Percentiles rank a stretch among this genome's conserved stretches.
These are phyloP conservation scores for Bombylius discolor DNA, from an alignment of 2,888 invertebrate species.

Conservation along the genomic window DNA sequence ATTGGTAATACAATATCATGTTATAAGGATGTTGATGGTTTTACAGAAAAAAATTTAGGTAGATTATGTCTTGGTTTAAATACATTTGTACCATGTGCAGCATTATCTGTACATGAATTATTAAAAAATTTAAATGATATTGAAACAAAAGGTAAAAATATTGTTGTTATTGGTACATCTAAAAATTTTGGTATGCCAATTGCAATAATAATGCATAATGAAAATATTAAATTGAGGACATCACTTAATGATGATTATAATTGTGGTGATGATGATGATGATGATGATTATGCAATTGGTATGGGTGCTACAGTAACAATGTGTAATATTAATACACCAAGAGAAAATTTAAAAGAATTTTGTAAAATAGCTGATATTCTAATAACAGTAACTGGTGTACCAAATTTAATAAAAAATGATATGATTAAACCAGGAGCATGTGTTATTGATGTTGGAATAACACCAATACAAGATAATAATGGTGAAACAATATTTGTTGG, in stretches of 20 bases:
- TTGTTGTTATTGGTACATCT: conserved; percentile 78
- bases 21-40: conserved; percentile 84
- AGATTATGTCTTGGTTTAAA: conserved; percentile 59
- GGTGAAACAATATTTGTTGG: conserved; percentile 64
- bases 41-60: conserved; percentile 72
- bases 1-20: conserved; percentile 65
- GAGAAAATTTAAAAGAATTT: conserved; percentile 54
- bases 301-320: conserved; percentile 82
- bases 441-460: conserved; percentile 81
- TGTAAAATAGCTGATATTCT: conserved; percentile 40
- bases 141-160: conserved; percentile 72
- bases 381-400: conserved; percentile 46
- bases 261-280: conserved; percentile 22
- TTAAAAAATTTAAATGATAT: conserved; percentile 42
- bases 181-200: conserved; percentile 89
- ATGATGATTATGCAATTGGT: conserved; percentile 55
- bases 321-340: conserved; percentile 71
- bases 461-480: conserved; percentile 48
- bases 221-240: too few relatives aligned
- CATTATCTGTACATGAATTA: conserved; percentile 46
- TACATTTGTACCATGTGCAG: conserved; percentile 66
- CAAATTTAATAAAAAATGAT: conserved; percentile 59
- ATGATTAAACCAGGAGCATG: conserved; percentile 84
- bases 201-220: conserved; percentile 59
- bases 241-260: too few relatives aligned